phyloP scores from a whole-genome alignment of 2,113 vertebrate species.

The Vimba vimba region DNA sequence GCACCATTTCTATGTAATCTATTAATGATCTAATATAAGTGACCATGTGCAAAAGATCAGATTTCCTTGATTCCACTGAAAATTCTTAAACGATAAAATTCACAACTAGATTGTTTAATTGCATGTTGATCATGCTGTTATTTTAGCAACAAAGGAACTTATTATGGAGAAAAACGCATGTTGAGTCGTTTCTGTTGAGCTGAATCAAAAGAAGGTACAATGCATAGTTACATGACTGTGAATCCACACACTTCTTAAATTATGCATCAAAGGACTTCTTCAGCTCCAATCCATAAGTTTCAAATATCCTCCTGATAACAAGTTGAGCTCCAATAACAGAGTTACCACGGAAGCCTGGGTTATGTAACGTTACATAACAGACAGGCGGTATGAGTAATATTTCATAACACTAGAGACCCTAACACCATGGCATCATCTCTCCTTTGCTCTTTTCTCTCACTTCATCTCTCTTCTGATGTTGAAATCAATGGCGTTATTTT shows the following conservation, averaged over 20 bases:
- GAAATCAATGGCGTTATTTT: conserved; percentile 54
- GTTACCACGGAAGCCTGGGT: conserved; percentile 68
- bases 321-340: conserved; percentile 65
- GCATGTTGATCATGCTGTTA: not conserved
- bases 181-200: not conserved
- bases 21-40: not conserved
- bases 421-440: conserved; percentile 55
- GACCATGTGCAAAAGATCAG: not conserved
- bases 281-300: conserved; percentile 60
- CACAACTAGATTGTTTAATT: not conserved
- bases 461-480: conserved; percentile 37
- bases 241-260: conserved; percentile 3
- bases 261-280: conserved; percentile 9
- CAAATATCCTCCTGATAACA: conserved; percentile 68
- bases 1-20: not conserved
- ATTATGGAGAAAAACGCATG: not conserved
- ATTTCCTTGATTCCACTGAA: not conserved
- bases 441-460: conserved; percentile 50
- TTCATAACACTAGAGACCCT: conserved; percentile 72
- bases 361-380: conserved; percentile 80
- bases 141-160: not conserved
- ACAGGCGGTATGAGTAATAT: conserved; percentile 75
- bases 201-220: not conserved
- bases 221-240: not conserved
- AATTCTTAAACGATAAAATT: not conserved